Conservation (phyloP, 2,797 vertebrate genomes). For the Fringilla coelebs region DNA sequence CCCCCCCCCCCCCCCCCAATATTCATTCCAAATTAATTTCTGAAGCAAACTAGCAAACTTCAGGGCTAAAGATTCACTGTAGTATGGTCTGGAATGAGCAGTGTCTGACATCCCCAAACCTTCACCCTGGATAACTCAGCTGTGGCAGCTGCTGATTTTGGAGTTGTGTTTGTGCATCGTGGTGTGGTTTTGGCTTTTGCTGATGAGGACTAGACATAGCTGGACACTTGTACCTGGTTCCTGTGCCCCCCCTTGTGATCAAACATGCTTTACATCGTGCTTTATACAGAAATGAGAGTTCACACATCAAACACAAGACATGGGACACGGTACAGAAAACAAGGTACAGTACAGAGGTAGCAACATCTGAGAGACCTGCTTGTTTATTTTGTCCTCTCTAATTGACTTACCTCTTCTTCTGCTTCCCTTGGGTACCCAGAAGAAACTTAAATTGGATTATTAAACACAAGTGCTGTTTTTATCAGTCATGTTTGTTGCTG, state of each 20-base stretch:
- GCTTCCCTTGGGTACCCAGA: not conserved
- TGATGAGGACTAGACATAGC: not conserved
- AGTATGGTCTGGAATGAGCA: not conserved
- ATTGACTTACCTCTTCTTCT: constrained; percentile 26
- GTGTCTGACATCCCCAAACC: not conserved
- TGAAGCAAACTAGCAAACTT: not conserved
- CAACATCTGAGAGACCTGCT: not conserved
- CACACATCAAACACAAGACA: not conserved
- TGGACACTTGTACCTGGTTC: not conserved
- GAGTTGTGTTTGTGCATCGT: fast-evolving
- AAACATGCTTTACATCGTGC: not conserved
- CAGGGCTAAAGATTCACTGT: not conserved
- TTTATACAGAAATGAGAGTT: not conserved
- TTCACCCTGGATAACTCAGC: not conserved
- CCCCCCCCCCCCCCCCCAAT: fast-evolving
- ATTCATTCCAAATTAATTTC: not conserved
- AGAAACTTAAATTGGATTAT: not conserved
- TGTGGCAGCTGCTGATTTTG: not conserved
- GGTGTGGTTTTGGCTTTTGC: not conserved
- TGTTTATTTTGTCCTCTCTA: not conserved
- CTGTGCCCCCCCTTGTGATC: not conserved
- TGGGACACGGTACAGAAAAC: not conserved
- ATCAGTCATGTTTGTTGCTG: not conserved
- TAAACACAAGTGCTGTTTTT: not conserved
- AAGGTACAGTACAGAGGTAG: not conserved